Base-by-base conservation (phyloP, 2,888 invertebrate species). In the Eutolmus rufibarbis region DNA sequence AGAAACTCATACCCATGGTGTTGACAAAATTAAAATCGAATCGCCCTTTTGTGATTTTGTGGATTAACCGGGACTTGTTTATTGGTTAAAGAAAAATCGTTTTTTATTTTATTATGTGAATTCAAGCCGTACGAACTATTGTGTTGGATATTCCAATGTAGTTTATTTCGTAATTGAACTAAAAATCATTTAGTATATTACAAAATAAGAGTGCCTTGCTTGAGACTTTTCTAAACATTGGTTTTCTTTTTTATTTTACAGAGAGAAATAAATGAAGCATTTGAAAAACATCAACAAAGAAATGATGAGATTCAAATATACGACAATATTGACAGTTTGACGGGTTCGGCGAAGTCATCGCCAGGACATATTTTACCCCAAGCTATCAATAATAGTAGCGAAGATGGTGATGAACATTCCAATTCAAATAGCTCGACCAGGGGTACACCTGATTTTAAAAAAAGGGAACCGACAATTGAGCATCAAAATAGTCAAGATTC, bases 201-300 rank as follows among this genome's bases (percentile, higher is more conserved):
- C 46, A 46, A 12, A 46, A 46, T 46, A 12, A 4, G 5, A 7
- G n/a, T 57, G 19, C 2, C 12, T 66, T 66, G 14, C 0, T 28
- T n/a, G 23, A 9, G 12, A 12, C 23, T 8, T 66, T n/a, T 51
- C 51, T 66, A 19, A 66, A 28, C 1, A 23, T 19, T 14, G 1
- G 1, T 28, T 66, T 66, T 23, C 1, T 1, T 2, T 57, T 57
- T 57, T 66, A 66, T 66, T 28, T 66, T 85, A 28, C 91, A 93
- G 93, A 91, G 91, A 88, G 93, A 93, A 91, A 93, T 93, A 90
- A 93, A 92, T 90, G 92, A 93, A 90, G 93, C 92, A 89, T 92
- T 93, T 89, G 92, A 93, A 89, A 90, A 91, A 88, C 89, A 90
- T 31, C 91, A 91, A 89, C 91, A 91, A 89, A 91, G 91, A 88